Percentiles rank a stretch among this genome's conserved stretches.
Conservation (phyloP, 2,113 vertebrate species). For the Mormyrus lacerda region DNA sequence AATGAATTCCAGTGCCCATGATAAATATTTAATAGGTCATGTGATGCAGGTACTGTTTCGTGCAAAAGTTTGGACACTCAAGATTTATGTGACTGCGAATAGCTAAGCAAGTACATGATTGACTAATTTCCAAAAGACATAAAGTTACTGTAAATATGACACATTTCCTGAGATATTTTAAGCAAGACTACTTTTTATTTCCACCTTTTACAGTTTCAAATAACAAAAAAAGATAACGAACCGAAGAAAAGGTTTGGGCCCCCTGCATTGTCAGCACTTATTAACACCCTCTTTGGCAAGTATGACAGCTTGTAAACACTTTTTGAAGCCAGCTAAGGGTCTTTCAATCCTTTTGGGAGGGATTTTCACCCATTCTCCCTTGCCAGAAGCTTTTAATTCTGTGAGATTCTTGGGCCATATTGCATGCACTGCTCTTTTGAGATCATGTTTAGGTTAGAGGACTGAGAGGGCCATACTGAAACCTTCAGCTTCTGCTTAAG, state of each 20-base stretch:
- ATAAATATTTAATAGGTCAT: not conserved
- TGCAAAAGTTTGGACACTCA: not conserved
- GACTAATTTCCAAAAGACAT: not conserved
- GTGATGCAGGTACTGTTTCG: not conserved
- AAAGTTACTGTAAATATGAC: not conserved
- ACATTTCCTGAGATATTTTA: not conserved
- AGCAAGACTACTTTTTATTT: not conserved
- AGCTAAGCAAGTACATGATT: not conserved
- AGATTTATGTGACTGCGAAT: not conserved
- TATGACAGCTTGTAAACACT: not conserved
- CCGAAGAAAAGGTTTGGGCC: not conserved
- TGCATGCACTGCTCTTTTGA: not conserved
- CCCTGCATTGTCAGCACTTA: not conserved
- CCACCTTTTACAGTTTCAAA: not conserved
- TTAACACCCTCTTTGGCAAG: not conserved
- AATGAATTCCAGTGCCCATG: not conserved
- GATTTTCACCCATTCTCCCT: not conserved
- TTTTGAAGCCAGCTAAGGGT: not conserved
- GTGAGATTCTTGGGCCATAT: not conserved
- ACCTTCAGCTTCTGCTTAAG: not conserved
- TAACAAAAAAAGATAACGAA: not conserved
- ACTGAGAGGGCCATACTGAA: not conserved
- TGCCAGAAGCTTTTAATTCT: not conserved
- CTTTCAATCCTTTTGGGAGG: not conserved
- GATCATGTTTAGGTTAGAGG: not conserved